Evolutionary conservation across 2,888 invertebrate genomes (phyloP), one percentile per base, ranked within the genome.

Genomic region (Chrysodeixis includens): DNA sequence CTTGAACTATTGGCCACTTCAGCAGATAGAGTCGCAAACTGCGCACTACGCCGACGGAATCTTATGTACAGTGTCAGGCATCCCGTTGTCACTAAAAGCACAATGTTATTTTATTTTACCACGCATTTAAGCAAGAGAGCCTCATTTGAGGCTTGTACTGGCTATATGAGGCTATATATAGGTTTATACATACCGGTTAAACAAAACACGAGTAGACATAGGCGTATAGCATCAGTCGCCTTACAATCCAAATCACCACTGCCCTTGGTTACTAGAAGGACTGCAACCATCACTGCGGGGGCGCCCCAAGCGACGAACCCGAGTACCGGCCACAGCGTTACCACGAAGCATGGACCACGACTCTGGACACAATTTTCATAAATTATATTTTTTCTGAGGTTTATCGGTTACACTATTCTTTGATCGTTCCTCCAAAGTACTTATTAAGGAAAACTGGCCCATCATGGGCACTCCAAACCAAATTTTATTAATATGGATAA

Each of bases 51-150:
- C 46, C 97, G 96, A 56, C 97, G 96, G 87, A 97, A 97, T 40
- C 99, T 96, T 84, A 98, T 97, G 91, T 98, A 98, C 63, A 98
- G 90, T 32, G 98, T 97, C 66, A 99, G 94, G 83, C 98, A 97
- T 1, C 97, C 97, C 4, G 97, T 96, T 0, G 98, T 97, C 56
- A 98, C 97, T 97, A 90, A 6, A 87, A 26, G n/a, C n/a, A 94
- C 74, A 62, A 75, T 30, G 82, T 44, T n/a, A 16, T 44, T 14
- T 44, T 7, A 14, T 44, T 1, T 44, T 26, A 26, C 2, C 26
- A 26, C n/a, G n/a, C n/a, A n/a, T n/a, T n/a, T n/a, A n/a, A n/a
- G n/a, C n/a, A n/a, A n/a, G n/a, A n/a, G n/a, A n/a, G n/a, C n/a
- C n/a, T n/a, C n/a, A n/a, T n/a, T n/a, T n/a, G n/a, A n/a, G n/a